These are phyloP conservation scores for Lytechinus pictus DNA, from an alignment of 35 echinoderm and acorn worm species.

Conservation along the genomic window DNA sequence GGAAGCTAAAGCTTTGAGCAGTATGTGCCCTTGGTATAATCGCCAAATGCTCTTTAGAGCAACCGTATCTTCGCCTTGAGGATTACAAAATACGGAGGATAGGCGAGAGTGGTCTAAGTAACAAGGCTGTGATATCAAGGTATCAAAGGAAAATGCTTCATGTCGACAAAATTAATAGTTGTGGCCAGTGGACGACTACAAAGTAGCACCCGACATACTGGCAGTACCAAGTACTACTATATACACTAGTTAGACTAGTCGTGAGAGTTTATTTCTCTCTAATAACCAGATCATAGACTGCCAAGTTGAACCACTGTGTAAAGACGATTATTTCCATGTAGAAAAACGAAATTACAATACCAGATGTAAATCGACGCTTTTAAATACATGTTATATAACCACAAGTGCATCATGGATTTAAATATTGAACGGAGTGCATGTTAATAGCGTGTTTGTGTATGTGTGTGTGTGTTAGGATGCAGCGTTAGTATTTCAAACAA, in stretches of 20 bases:
- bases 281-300: background rate
- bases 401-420: background rate
- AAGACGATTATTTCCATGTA: background rate
- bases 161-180: background rate
- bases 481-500: background rate
- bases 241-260: background rate
- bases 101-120: background rate
- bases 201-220: background rate
- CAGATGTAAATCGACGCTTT: background rate
- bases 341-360: background rate
- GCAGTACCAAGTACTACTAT: background rate
- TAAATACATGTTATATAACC: background rate
- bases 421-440: background rate
- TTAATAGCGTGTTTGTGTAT: background rate
- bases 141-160: background rate
- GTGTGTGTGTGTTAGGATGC: background rate
- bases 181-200: background rate
- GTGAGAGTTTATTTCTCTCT: background rate
- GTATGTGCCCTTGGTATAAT: background rate
- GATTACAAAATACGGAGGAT: background rate
- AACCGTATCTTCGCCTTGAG: background rate
- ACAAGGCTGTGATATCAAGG: background rate
- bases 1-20: background rate
- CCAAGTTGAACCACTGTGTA: background rate
- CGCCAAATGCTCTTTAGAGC: background rate